Evolutionary conservation across 2,113 vertebrate species (phyloP).

Genomic region (Equus quagga): DNA sequence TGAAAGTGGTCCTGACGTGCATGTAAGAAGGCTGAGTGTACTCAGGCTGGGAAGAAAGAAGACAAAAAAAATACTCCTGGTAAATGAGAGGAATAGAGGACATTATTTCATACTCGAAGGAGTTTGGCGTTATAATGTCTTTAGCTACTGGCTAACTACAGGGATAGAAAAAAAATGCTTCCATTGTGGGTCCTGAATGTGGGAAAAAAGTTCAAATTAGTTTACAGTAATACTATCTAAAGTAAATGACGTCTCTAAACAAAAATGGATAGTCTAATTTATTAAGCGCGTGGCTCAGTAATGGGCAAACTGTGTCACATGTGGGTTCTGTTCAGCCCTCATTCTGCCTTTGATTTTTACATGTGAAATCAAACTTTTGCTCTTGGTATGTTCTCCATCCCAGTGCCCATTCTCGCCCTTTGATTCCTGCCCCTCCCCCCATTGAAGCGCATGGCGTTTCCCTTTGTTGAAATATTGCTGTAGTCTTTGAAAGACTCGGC

Average conservation of each 20-base stretch:
- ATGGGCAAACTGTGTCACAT: neutral
- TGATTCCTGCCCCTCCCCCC: neutral
- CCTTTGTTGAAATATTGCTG: conserved; percentile 16
- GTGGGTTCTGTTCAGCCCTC: neutral
- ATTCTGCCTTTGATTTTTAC: neutral
- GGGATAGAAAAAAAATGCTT: conserved; percentile 48
- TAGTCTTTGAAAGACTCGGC: neutral
- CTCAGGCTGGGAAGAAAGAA: conserved; percentile 27
- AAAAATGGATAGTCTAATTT: neutral
- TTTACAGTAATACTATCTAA: neutral
- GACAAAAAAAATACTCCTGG: conserved; percentile 27
- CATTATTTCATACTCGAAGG: conserved; percentile 85
- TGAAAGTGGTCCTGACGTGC: neutral
- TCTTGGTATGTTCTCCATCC: neutral
- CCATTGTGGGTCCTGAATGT: conserved; percentile 46
- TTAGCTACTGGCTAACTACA: conserved; percentile 70
- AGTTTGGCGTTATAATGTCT: conserved; percentile 74
- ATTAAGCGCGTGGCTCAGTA: neutral
- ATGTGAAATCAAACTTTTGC: neutral
- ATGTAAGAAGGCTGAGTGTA: neutral
- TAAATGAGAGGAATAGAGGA: conserved; percentile 80
- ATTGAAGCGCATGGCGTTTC: neutral
- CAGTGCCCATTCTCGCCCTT: neutral
- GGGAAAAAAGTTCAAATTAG: neutral
- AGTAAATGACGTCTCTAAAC: neutral